Evolutionary conservation across 2,888 invertebrate genomes (phyloP).

Genomic region (Rambutsinella grinnellia): DNA sequence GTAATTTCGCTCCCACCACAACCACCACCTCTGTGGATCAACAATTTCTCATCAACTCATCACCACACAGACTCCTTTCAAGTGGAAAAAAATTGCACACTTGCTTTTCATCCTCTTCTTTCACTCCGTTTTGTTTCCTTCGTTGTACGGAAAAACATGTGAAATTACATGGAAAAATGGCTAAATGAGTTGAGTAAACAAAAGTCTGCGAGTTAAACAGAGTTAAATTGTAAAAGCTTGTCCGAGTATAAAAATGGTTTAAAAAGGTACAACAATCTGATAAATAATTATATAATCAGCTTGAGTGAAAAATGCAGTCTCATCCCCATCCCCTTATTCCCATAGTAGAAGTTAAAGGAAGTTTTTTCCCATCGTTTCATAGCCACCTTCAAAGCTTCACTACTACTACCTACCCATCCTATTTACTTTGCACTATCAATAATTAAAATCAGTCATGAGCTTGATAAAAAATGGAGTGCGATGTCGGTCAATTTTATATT

Average conservation of each 20-base stretch:
- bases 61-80: too few relatives aligned
- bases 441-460: too few relatives aligned
- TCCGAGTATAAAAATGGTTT: background rate
- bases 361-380: too few relatives aligned
- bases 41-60: too few relatives aligned
- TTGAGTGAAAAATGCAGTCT: background rate
- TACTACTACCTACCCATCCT: too few relatives aligned
- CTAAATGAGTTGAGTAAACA: background rate
- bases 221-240: background rate
- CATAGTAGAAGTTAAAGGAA: background rate
- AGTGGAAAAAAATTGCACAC: background rate
- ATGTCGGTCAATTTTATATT: too few relatives aligned
- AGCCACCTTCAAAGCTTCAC: too few relatives aligned
- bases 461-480: too few relatives aligned
- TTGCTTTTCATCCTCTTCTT: background rate
- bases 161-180: background rate
- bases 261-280: background rate
- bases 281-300: background rate
- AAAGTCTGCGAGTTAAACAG: too few relatives aligned
- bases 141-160: background rate
- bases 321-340: background rate
- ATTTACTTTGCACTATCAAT: too few relatives aligned
- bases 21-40: background rate
- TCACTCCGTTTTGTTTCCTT: background rate
- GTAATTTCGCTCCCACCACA: background rate